Conservation (phyloP, 2,797 vertebrate genomes). For the Molossus alvarezi region DNA sequence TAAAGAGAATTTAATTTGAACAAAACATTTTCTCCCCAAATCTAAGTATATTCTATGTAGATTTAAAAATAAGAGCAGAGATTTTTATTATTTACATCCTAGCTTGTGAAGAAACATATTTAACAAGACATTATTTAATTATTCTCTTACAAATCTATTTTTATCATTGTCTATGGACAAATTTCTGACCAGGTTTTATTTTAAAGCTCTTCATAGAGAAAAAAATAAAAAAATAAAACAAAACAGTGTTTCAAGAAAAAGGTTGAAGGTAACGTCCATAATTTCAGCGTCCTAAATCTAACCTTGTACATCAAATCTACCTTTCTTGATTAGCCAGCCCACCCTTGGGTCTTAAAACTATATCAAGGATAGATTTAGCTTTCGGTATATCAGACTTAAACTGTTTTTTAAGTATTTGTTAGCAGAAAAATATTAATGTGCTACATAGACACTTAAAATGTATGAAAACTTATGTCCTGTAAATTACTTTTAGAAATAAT, state of each 20-base stretch:
- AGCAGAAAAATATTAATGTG: background rate
- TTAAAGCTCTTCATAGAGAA: slow-evolving; percentile 13
- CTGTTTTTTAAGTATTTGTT: background rate
- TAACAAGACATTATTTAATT: slow-evolving; percentile 32
- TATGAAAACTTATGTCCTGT: background rate
- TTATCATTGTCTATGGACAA: slow-evolving; percentile 29
- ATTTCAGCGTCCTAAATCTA: background rate
- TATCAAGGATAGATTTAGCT: background rate
- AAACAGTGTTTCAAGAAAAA: slow-evolving; percentile 26
- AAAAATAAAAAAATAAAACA: slow-evolving; percentile 22
- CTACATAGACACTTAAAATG: background rate
- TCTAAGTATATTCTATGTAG: background rate
- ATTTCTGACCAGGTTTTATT: slow-evolving; percentile 46
- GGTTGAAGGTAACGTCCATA: background rate
- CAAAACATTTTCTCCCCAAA: background rate
- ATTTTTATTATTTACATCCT: background rate
- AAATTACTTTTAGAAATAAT: slow-evolving; percentile 50
- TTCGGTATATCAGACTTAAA: background rate
- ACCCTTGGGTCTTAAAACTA: background rate
- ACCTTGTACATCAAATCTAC: background rate
- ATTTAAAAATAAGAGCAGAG: background rate
- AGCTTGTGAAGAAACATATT: background rate
- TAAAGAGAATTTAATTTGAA: slow-evolving; percentile 21
- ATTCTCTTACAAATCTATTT: slow-evolving; percentile 48
- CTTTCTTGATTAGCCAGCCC: background rate